Evolutionary conservation across 2,888 invertebrate genomes (phyloP).

Genomic region (Lochmaea crataegi): DNA sequence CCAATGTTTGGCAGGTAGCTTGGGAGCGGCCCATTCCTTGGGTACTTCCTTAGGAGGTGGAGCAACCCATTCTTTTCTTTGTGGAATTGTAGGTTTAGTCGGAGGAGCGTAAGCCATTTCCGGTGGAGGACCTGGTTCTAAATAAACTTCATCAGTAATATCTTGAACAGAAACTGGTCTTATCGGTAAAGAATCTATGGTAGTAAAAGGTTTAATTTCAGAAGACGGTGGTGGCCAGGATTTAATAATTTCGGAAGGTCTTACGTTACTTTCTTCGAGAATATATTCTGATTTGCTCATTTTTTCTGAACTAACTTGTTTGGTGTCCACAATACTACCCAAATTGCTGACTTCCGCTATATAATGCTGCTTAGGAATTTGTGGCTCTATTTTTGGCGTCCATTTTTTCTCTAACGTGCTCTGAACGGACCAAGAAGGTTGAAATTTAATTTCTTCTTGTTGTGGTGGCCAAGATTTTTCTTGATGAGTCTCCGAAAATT

Average conservation of each 20-base stretch:
- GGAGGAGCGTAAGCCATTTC: slow-evolving; percentile 74
- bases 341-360: slow-evolving; percentile 63
- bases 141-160: slow-evolving; percentile 66
- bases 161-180: slow-evolving; percentile 64
- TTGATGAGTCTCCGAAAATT: slow-evolving; percentile 63
- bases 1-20: slow-evolving; percentile 64
- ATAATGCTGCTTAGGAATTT: slow-evolving; percentile 59
- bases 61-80: slow-evolving; percentile 26
- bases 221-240: slow-evolving; percentile 64
- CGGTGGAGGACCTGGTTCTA: slow-evolving; percentile 77
- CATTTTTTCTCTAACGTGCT: slow-evolving; percentile 62
- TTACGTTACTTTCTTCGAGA: slow-evolving; percentile 63
- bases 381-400: slow-evolving; percentile 56
- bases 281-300: slow-evolving; percentile 55
- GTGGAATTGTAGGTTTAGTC: slow-evolving; percentile 21
- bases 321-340: slow-evolving; percentile 57
- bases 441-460: slow-evolving; percentile 54
- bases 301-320: slow-evolving; percentile 55
- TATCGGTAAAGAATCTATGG: slow-evolving; percentile 54
- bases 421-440: slow-evolving; percentile 61
- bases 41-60: slow-evolving; percentile 65
- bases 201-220: slow-evolving; percentile 54
- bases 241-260: slow-evolving; percentile 66
- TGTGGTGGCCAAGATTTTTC: slow-evolving; percentile 67
- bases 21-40: slow-evolving; percentile 69